phyloP scores from a whole-genome alignment of 2,888 invertebrate species.

The Glomeris marginata region DNA sequence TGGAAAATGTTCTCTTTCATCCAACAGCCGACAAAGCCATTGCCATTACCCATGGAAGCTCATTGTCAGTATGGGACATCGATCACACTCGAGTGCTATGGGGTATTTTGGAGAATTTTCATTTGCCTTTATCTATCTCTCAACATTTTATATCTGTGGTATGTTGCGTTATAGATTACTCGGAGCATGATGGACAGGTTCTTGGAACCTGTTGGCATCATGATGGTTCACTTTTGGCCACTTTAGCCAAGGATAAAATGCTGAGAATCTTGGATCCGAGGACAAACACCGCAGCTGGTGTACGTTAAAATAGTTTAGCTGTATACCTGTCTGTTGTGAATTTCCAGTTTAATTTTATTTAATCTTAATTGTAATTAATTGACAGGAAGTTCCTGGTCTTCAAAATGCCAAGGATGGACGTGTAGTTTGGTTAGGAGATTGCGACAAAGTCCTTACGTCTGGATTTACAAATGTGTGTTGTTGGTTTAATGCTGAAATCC shows the following conservation, averaged over 20 bases:
- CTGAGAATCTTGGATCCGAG: slow-evolving; percentile 31
- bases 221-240: slow-evolving; percentile 64
- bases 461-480: too few species aligned
- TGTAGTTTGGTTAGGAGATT: slow-evolving; percentile 77
- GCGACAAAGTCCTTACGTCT: slow-evolving; percentile 67
- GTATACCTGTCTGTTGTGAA: not conserved
- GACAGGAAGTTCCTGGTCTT: slow-evolving; percentile 48
- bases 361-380: slow-evolving; percentile 6
- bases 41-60: slow-evolving; percentile 66
- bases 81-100: slow-evolving; percentile 48
- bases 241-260: slow-evolving; percentile 38
- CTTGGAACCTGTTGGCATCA: slow-evolving; percentile 82
- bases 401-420: slow-evolving; percentile 83
- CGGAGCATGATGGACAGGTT: slow-evolving; percentile 66
- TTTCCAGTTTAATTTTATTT: slow-evolving; percentile 3
- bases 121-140: not conserved
- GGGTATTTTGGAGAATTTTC: slow-evolving; percentile 5
- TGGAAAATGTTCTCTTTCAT: slow-evolving; percentile 82
- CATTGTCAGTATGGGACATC: slow-evolving; percentile 73
- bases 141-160: not conserved
- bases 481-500: too few species aligned
- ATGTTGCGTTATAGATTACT: slow-evolving; percentile 37
- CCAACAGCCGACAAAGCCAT: slow-evolving; percentile 80
- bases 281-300: slow-evolving; percentile 23
- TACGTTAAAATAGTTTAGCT: slow-evolving; percentile 4